Percentiles rank a stretch among this genome's conserved stretches.
phyloP scores from a whole-genome alignment of 2,888 invertebrate genomes.

The Aspidapion aeneum region DNA sequence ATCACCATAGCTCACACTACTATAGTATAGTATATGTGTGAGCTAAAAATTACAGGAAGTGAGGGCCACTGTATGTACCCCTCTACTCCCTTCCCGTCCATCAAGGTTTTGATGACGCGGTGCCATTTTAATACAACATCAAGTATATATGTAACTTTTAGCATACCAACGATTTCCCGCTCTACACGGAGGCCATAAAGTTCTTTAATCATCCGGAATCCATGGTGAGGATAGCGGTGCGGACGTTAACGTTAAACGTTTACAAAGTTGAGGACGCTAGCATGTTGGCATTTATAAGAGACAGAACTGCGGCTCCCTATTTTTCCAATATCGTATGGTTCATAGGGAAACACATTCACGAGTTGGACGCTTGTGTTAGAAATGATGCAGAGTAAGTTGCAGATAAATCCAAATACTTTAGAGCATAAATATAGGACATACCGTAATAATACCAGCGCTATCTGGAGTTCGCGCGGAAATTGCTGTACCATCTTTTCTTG shows the following conservation, averaged over 20 bases:
- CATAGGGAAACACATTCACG: constrained; percentile 95
- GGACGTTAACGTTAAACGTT: constrained; percentile 96
- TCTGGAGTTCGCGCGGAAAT: no score
- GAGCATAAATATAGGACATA: no score
- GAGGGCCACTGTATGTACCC: no score
- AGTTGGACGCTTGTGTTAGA: constrained; percentile 90
- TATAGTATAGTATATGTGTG: no score
- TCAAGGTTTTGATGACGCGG: no score
- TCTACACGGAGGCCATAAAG: constrained; percentile 98
- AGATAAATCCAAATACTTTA: no score
- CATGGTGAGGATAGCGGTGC: constrained; percentile 98
- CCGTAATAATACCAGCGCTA: background rate
- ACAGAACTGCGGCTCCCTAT: constrained; percentile 96
- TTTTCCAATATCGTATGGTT: constrained; percentile 99
- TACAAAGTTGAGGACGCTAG: constrained; percentile 91
- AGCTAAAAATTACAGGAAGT: no score
- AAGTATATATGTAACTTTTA: constrained; percentile 49
- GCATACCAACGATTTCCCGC: constrained; percentile 98
- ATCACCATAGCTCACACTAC: no score
- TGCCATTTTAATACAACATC: no score
- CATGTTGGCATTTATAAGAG: constrained; percentile 93
- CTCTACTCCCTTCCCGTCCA: no score
- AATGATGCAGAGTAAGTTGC: constrained; percentile 93
- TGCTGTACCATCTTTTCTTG: no score
- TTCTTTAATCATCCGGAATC: constrained; percentile 99